These are phyloP conservation scores for Epinephelus coioides DNA, from an alignment of 2,797 vertebrate species.

Conservation along the genomic window DNA sequence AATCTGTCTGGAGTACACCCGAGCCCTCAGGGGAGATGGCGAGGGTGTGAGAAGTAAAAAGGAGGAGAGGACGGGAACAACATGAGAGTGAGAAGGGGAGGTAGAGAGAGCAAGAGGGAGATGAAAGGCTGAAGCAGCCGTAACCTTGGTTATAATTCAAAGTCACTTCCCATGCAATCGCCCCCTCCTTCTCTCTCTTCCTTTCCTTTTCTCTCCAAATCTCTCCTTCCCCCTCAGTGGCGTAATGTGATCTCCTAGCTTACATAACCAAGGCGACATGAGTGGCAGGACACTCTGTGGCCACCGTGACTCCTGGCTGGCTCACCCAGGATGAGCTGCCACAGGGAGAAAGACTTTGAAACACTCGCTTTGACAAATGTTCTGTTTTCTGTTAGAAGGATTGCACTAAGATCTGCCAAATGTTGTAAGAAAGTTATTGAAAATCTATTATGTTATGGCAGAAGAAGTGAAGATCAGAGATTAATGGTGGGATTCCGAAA, in stretches of 20 bases:
- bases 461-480: neutral
- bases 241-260: constrained; percentile 48
- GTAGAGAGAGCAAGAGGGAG: neutral
- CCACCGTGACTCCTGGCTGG: constrained; percentile 45
- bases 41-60: constrained; percentile 40
- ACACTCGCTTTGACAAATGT: neutral
- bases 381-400: constrained; percentile 27
- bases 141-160: constrained; percentile 64
- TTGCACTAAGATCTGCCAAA: neutral
- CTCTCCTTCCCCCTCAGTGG: constrained; percentile 23
- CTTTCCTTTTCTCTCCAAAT: constrained; percentile 39
- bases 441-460: neutral
- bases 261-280: constrained; percentile 64
- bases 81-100: neutral
- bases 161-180: constrained; percentile 44
- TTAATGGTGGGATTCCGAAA: neutral
- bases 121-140: constrained; percentile 39
- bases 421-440: neutral
- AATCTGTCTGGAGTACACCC: constrained; percentile 21
- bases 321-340: constrained; percentile 48
- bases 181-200: neutral
- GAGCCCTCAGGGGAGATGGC: constrained; percentile 20
- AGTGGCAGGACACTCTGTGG: constrained; percentile 52
- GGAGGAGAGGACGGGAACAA: neutral
- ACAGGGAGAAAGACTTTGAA: constrained; percentile 34